These are phyloP conservation scores for Thaleichthys pacificus DNA, from an alignment of 2,797 vertebrate genomes.

Conservation along the genomic window DNA sequence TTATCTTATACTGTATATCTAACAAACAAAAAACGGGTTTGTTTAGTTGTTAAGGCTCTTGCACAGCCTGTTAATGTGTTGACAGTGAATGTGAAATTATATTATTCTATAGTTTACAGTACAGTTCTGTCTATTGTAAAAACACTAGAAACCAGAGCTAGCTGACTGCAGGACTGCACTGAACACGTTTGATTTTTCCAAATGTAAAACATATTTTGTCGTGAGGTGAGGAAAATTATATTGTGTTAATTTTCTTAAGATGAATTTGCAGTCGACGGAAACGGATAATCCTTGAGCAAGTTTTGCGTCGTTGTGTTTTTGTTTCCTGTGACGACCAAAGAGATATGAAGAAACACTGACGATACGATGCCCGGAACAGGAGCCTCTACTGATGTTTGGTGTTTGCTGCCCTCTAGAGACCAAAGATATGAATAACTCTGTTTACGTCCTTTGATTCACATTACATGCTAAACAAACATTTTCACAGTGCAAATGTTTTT, in stretches of 20 bases:
- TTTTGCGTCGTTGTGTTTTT: background rate
- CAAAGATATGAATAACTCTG: background rate
- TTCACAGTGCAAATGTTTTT: background rate
- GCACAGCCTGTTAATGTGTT: background rate
- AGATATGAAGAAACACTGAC: background rate
- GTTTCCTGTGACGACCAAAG: background rate
- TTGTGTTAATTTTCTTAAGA: background rate
- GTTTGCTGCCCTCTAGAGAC: slow-evolving; percentile 47
- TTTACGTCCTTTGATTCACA: background rate
- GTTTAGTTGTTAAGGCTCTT: background rate
- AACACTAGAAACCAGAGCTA: background rate
- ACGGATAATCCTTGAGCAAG: background rate
- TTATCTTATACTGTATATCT: too few relatives aligned
- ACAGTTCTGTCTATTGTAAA: background rate
- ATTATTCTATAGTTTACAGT: background rate
- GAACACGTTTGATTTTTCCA: background rate
- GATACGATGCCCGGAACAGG: background rate
- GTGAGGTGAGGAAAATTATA: too few relatives aligned
- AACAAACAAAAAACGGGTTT: too few relatives aligned
- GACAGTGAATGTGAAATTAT: background rate
- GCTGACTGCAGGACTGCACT: background rate
- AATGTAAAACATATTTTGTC: too few relatives aligned
- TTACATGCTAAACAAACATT: background rate
- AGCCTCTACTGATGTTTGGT: background rate
- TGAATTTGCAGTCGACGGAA: background rate